Evolutionary conservation across 1,140 invertebrate genomes (phyloP).

Genomic region (Polyergus mexicanus): DNA sequence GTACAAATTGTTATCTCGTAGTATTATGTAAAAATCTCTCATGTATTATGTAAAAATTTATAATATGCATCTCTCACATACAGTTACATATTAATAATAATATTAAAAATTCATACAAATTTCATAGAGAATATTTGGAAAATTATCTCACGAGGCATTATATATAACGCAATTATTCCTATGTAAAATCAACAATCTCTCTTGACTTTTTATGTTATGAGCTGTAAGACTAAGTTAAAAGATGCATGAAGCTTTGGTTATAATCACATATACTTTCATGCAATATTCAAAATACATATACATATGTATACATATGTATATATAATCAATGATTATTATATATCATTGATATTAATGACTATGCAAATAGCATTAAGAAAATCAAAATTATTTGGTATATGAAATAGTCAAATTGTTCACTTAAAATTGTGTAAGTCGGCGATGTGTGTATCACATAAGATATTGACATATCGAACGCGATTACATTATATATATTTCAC

Average conservation of each 20-base stretch:
- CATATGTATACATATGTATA: too few species aligned
- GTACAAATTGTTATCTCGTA: constrained; percentile 30
- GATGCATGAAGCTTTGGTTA: constrained; percentile 54
- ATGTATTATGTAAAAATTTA: background rate
- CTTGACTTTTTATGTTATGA: constrained; percentile 50
- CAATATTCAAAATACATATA: constrained; percentile 7
- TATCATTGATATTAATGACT: constrained; percentile 19
- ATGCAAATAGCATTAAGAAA: constrained; percentile 37
- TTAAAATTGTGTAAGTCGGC: background rate
- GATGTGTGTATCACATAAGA: background rate
- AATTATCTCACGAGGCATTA: constrained; percentile 19
- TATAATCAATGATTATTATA: constrained; percentile 30
- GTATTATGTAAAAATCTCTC: background rate
- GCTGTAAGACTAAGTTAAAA: constrained; percentile 44
- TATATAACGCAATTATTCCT: constrained; percentile 42
- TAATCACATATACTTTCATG: constrained; percentile 26
- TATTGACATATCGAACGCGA: constrained; percentile 20
- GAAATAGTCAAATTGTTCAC: constrained; percentile 46
- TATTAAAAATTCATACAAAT: background rate
- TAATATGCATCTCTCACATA: background rate
- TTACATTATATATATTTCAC: background rate
- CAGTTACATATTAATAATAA: background rate
- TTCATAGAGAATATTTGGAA: background rate
- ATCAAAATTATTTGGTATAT: constrained; percentile 29
- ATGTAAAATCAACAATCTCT: constrained; percentile 20